Percentiles rank a stretch among this genome's conserved stretches.
These are phyloP conservation scores for Periphyllus acericola DNA, from an alignment of 2,888 invertebrate species.

Conservation along the genomic window DNA sequence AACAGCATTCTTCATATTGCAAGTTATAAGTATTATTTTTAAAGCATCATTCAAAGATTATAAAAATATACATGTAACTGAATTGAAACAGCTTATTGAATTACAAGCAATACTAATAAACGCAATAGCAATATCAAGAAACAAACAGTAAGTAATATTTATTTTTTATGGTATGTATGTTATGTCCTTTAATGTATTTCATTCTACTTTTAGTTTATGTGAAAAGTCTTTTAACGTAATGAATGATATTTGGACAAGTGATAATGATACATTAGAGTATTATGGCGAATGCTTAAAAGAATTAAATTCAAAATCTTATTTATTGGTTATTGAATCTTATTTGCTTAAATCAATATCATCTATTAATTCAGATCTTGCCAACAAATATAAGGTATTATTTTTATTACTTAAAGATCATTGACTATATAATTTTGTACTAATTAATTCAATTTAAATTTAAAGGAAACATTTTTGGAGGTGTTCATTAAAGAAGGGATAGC, in stretches of 20 bases:
- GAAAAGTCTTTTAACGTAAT: conserved; percentile 44
- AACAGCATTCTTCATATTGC: conserved; percentile 41
- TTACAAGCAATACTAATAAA: conserved; percentile 44
- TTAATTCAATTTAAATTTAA: conserved; percentile 64
- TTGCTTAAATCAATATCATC: conserved; percentile 47
- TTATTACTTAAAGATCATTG: background rate
- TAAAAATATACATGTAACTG: background rate
- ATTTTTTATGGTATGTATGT: background rate
- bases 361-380: conserved; percentile 8
- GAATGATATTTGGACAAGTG: conserved; percentile 50
- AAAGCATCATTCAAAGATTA: conserved; percentile 43
- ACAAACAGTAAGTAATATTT: conserved; percentile 29
- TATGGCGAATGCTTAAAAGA: conserved; percentile 53
- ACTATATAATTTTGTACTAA: background rate
- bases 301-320: conserved; percentile 38
- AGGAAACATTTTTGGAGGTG: conserved; percentile 75
- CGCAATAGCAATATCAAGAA: conserved; percentile 49
- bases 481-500: conserved; percentile 82
- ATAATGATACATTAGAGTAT: conserved; percentile 35
- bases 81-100: conserved; percentile 50
- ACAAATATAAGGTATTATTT: conserved; percentile 44
- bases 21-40: conserved; percentile 50
- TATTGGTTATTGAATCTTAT: conserved; percentile 57
- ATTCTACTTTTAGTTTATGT: conserved; percentile 39
- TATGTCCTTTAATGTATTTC: background rate